Evolutionary conservation across 2,888 invertebrate species (phyloP).

Genomic region (Drosophila prostipennis): DNA sequence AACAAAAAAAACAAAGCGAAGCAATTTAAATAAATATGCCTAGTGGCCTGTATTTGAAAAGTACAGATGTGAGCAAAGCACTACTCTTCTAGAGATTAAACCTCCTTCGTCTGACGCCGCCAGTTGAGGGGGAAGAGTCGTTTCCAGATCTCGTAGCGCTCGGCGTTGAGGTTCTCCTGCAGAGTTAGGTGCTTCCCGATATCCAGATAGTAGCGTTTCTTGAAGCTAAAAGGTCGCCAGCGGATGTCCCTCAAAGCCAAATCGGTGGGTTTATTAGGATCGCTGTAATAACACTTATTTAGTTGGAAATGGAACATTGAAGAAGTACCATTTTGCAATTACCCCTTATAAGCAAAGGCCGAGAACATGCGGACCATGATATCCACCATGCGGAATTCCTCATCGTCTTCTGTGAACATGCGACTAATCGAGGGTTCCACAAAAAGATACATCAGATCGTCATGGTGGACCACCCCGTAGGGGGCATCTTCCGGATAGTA

Average conservation of each 20-base stretch:
- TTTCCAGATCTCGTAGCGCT: slow-evolving; percentile 83
- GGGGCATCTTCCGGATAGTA: slow-evolving; percentile 86
- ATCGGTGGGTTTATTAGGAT: slow-evolving; percentile 83
- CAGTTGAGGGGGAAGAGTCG: slow-evolving; percentile 82
- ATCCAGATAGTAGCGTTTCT: slow-evolving; percentile 82
- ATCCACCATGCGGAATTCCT: slow-evolving; percentile 84
- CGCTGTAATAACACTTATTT: slow-evolving; percentile 55
- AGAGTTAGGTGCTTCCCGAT: slow-evolving; percentile 80
- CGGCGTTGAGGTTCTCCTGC: slow-evolving; percentile 79
- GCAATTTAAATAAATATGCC: slow-evolving; percentile 69
- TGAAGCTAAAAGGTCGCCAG: slow-evolving; percentile 83
- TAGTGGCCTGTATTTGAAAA: slow-evolving; percentile 57
- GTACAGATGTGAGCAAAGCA: slow-evolving; percentile 60
- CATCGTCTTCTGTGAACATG: slow-evolving; percentile 83
- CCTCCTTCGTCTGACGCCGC: slow-evolving; percentile 80
- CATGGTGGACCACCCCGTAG: slow-evolving; percentile 85
- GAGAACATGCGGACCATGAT: slow-evolving; percentile 84
- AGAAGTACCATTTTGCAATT: background rate
- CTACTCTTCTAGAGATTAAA: slow-evolving; percentile 11
- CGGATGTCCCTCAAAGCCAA: slow-evolving; percentile 76
- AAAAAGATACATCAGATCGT: slow-evolving; percentile 85
- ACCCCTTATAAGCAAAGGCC: slow-evolving; percentile 84
- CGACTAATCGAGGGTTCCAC: slow-evolving; percentile 83
- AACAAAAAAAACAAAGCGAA: slow-evolving; percentile 18
- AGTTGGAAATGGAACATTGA: no score